phyloP scores from a whole-genome alignment of 2,113 vertebrate species.

The Alethe diademata region DNA sequence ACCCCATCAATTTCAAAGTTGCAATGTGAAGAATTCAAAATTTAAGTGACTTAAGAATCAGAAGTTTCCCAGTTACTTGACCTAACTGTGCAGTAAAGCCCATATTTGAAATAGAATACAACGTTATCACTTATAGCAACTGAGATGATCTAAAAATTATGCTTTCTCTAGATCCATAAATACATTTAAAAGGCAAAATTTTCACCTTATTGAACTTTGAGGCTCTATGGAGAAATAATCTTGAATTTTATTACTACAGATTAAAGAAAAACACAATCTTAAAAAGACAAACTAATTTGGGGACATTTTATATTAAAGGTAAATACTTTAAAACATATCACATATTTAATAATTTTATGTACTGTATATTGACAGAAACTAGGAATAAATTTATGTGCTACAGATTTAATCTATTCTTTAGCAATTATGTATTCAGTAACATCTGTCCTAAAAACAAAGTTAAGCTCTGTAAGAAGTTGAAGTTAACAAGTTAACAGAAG shows the following conservation, averaged over 20 bases:
- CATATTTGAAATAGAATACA: not conserved
- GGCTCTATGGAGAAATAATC: not conserved
- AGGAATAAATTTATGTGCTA: not conserved
- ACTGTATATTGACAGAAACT: not conserved
- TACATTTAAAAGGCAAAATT: not conserved
- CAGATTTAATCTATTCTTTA: not conserved
- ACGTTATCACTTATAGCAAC: not conserved
- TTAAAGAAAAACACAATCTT: not conserved
- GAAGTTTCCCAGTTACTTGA: not conserved
- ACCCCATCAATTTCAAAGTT: not conserved
- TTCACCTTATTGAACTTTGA: not conserved
- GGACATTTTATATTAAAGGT: not conserved
- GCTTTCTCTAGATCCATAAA: not conserved
- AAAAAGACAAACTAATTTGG: not conserved
- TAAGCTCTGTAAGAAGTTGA: not conserved
- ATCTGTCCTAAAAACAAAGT: not conserved
- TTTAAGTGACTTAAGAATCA: not conserved
- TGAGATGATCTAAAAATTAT: not conserved
- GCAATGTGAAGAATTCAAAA: not conserved
- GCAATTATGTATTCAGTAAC: not conserved
- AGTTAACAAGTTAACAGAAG: not conserved
- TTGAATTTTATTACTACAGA: not conserved
- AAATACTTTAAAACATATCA: not conserved
- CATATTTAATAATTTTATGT: not conserved
- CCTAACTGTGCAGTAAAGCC: not conserved